Conservation (phyloP, 2,113 vertebrate genomes). For the Trogon melanurus region DNA sequence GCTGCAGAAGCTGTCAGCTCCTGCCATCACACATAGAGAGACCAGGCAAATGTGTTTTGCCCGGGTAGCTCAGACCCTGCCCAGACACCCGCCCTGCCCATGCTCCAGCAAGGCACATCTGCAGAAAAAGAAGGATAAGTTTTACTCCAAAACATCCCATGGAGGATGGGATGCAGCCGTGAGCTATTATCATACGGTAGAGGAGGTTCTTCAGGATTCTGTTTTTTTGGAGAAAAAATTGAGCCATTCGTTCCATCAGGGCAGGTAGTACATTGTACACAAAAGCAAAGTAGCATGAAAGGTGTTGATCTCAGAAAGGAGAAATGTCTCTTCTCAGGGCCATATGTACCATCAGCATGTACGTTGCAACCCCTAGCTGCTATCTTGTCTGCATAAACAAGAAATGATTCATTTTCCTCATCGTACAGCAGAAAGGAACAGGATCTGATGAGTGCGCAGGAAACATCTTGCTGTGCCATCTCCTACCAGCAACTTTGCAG, state of each 20-base stretch:
- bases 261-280: background rate
- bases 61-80: background rate
- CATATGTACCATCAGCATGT: background rate
- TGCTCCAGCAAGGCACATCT: background rate
- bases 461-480: constrained; percentile 61
- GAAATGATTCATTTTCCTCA: constrained; percentile 15
- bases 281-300: background rate
- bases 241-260: background rate
- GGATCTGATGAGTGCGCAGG: constrained; percentile 65
- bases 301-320: constrained; percentile 51
- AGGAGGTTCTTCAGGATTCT: background rate
- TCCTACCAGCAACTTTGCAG: constrained; percentile 9
- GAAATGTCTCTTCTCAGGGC: background rate
- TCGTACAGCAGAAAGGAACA: background rate
- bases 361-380: background rate
- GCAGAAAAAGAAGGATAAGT: background rate
- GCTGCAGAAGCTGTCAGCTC: background rate
- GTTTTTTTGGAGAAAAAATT: background rate
- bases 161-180: fast-evolving
- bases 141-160: background rate
- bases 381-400: constrained; percentile 28
- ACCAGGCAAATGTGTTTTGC: fast-evolving
- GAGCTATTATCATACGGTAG: fast-evolving
- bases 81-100: background rate
- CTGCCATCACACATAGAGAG: background rate